A percentile compares a stretch with the other conserved stretches of the same genome.
phyloP scores from a whole-genome alignment of 2,888 invertebrate genomes.

The Drosophila neotestacea region DNA sequence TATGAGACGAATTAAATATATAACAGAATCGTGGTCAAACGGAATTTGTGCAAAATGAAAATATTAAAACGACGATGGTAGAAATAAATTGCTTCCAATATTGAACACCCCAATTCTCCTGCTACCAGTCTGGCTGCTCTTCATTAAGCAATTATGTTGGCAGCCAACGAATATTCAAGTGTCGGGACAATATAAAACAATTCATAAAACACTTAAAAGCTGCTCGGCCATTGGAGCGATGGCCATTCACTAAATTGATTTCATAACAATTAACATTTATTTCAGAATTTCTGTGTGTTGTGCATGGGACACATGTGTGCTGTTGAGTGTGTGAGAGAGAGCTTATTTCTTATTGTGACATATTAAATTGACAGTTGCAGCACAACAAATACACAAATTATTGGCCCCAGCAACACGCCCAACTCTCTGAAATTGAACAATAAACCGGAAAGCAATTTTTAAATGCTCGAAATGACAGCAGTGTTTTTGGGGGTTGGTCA shows the following conservation, averaged over 20 bases:
- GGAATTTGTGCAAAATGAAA: neutral
- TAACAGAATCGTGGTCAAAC: no score
- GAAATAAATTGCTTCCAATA: neutral
- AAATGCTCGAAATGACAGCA: conserved; percentile 36
- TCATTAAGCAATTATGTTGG: conserved; percentile 44
- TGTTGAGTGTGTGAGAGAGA: conserved; percentile 4
- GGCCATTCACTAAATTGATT: conserved; percentile 53
- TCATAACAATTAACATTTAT: conserved; percentile 60
- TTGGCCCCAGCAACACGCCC: neutral
- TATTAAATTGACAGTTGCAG: conserved; percentile 60
- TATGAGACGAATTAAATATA: neutral
- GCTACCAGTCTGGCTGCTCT: conserved; percentile 1
- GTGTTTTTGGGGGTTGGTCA: conserved; percentile 11
- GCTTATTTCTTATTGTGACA: conserved; percentile 58
- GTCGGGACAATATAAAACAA: conserved; percentile 35
- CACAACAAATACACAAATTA: conserved; percentile 20
- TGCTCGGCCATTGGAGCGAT: conserved; percentile 32
- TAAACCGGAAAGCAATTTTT: conserved; percentile 52
- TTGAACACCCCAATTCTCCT: neutral
- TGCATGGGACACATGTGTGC: conserved; percentile 25
- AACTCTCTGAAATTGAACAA: conserved; percentile 16
- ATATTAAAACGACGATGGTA: neutral
- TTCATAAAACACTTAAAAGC: conserved; percentile 47
- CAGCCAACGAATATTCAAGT: conserved; percentile 28
- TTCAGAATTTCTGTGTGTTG: conserved; percentile 37